Conservation (phyloP, 2,888 invertebrate genomes). For the Dasysyrphus tricinctus region DNA sequence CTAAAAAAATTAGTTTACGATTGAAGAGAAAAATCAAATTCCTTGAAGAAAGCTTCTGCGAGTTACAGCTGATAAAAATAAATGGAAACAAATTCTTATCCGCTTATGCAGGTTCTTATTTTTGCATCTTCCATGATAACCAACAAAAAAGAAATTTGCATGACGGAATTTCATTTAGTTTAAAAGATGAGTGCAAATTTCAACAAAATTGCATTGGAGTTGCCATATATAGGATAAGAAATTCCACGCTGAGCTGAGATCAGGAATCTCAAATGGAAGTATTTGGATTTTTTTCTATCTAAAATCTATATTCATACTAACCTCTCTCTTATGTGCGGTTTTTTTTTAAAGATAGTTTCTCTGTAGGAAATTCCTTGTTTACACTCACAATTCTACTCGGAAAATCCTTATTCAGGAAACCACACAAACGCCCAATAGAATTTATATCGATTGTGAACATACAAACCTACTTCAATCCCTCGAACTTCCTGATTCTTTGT, state of each 20-base stretch:
- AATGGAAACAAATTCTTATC: conserved; percentile 20
- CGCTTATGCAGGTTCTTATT: conserved; percentile 24
- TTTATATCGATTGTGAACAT: conserved; percentile 49
- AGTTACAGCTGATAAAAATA: conserved; percentile 7
- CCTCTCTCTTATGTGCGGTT: not conserved
- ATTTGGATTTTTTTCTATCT: not conserved
- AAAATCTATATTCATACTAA: not conserved
- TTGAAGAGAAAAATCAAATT: conserved; percentile 21
- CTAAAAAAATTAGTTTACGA: not conserved
- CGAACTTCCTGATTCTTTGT: conserved; percentile 51
- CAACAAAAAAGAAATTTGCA: conserved; percentile 34
- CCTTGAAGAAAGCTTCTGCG: not conserved
- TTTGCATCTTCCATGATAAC: conserved; percentile 12
- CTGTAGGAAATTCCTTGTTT: conserved; percentile 39
- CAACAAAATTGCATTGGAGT: conserved; percentile 37
- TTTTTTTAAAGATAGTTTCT: conserved; percentile 6
- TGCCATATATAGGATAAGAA: not conserved
- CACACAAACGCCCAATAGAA: conserved; percentile 19
- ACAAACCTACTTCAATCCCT: conserved; percentile 12
- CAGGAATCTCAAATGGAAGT: conserved; percentile 5
- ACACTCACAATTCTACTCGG: conserved; percentile 27
- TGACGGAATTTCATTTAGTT: conserved; percentile 49
- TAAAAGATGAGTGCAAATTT: conserved; percentile 23
- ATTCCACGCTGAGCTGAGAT: not conserved
- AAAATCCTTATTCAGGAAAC: conserved; percentile 34